Percentiles rank a stretch among this genome's conserved stretches.
Evolutionary conservation across 2,797 vertebrate species (phyloP).

Genomic region (Halcyon chelicuti): DNA sequence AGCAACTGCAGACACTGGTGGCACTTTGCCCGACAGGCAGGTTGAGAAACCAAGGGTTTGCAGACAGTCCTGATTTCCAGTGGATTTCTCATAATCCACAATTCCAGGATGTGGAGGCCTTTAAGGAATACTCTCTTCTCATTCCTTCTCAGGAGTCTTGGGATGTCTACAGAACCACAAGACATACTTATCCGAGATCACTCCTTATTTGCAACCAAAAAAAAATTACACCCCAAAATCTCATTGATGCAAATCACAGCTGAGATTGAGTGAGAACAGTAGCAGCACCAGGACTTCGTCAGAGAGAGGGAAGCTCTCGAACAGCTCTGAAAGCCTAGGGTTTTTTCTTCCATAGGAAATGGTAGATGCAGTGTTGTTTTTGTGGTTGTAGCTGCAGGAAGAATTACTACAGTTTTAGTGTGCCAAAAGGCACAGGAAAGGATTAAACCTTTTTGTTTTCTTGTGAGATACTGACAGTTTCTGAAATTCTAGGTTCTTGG

Average conservation of each 20-base stretch:
- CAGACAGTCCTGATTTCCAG: not conserved
- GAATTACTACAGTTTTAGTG: not conserved
- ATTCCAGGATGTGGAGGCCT: not conserved
- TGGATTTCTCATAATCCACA: not conserved
- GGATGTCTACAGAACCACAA: not conserved
- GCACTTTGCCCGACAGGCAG: not conserved
- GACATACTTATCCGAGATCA: not conserved
- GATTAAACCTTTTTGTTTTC: not conserved
- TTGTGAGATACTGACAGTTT: not conserved
- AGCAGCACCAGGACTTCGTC: not conserved
- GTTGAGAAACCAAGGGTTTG: not conserved
- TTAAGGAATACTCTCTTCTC: not conserved
- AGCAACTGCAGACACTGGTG: not conserved
- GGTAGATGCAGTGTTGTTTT: constrained; percentile 21
- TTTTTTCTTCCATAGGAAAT: not conserved
- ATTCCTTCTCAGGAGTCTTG: not conserved
- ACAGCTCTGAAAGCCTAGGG: not conserved
- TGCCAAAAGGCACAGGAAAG: constrained; percentile 16
- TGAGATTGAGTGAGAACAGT: not conserved
- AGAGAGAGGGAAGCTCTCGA: not conserved
- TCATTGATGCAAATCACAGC: not conserved
- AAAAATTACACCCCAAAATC: not conserved
- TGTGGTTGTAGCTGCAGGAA: constrained; percentile 15
- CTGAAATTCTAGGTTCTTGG: not conserved
- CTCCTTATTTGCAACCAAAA: not conserved